These are phyloP conservation scores for Ochlodes sylvanus DNA, from an alignment of 2,888 invertebrate species.

Conservation along the genomic window DNA sequence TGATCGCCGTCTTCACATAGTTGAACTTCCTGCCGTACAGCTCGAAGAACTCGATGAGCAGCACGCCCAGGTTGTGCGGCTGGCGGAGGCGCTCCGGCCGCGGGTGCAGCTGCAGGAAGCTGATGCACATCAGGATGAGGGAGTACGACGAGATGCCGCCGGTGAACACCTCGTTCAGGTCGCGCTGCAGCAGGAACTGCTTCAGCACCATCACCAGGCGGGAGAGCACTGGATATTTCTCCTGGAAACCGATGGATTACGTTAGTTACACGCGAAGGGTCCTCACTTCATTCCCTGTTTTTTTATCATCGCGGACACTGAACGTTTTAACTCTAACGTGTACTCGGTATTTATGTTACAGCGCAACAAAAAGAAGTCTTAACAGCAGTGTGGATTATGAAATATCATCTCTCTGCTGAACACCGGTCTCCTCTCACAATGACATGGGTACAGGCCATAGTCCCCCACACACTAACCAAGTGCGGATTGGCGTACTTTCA, in stretches of 20 bases:
- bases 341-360: too few relatives aligned
- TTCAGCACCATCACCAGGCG: constrained; percentile 98
- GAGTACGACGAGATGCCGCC: constrained; percentile 99
- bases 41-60: constrained; percentile 98
- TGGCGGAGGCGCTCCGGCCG: constrained; percentile 89
- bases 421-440: too few relatives aligned
- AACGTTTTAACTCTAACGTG: too few relatives aligned
- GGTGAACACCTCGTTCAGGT: constrained; percentile 99
- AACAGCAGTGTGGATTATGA: too few relatives aligned
- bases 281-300: too few relatives aligned
- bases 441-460: too few relatives aligned
- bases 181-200: constrained; percentile 98
- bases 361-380: too few relatives aligned
- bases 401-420: too few relatives aligned
- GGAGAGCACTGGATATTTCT: constrained; percentile 94
- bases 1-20: constrained; percentile 96
- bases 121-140: constrained; percentile 98
- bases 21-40: constrained; percentile 98
- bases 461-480: too few relatives aligned
- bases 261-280: too few relatives aligned
- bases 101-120: constrained; percentile 97
- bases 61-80: constrained; percentile 93
- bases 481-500: too few relatives aligned
- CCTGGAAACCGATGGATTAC: constrained; percentile 57
- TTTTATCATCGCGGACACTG: too few relatives aligned